Evolutionary conservation across 2,888 invertebrate species (phyloP), one percentile per base, ranked within the genome.

Genomic region (Caenorhabditis drosophilae): DNA sequence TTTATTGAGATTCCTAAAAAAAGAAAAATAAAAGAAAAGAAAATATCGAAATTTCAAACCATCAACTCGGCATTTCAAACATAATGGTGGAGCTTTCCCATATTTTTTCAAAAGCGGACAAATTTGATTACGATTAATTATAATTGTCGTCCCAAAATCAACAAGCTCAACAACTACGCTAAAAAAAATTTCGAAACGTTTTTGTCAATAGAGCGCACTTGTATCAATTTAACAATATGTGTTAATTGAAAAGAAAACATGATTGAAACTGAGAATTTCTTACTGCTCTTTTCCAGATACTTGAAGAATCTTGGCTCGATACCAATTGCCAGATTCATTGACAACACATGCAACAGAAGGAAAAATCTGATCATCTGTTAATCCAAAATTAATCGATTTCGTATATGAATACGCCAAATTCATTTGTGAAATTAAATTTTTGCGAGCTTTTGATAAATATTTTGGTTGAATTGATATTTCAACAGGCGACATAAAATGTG

Each of bases 381-480:
- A 12, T 31, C 20, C 12, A 7, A 42, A 42, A 11, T 23, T 4
- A 9, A 23, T 22, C 2, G 12, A 22, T 31, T 31, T 31, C 23
- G 23, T 34, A 42, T 26, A 36, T 36, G 23, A 31, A 26, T 64
- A 64, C 12, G 27, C 20, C 20, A 49, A 41, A 41, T 58, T 64
- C 47, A 64, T n/a, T 31, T 64, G 54, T 9, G 35, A 23, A 38
- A 47, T 54, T 15, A 64, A 51, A n/a, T 47, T 42, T 44, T 58
- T 58, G 41, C 58, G 9, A 12, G 55, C 58, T 4, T 50, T 42
- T 12, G 31, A n/a, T 18, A 64, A 18, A 35, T 64, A 64, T 44
- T 64, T 64, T 2, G 64, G 64, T 51, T 64, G 64, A 35, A 64
- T 40, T 4, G 58, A 54, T 12, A 64, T 58, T 20, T 64, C 64